A percentile compares a stretch with the other conserved stretches of the same genome.
Evolutionary conservation across 2,888 invertebrate genomes (phyloP).

Genomic region (Perithous albicinctus): DNA sequence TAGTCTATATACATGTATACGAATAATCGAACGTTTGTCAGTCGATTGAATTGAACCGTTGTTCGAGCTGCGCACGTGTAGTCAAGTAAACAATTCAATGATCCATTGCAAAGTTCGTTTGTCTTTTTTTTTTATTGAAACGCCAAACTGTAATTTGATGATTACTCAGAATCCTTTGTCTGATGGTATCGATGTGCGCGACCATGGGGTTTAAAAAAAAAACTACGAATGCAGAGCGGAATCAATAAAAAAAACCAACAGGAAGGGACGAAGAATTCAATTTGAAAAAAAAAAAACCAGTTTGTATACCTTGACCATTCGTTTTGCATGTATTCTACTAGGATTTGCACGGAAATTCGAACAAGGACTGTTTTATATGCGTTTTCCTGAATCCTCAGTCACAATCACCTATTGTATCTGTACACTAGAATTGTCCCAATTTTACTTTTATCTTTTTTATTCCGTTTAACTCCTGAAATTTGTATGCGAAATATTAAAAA

Average conservation of each 20-base stretch:
- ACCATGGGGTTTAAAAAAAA: not conserved
- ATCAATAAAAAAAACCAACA: not conserved
- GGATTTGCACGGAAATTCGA: not conserved
- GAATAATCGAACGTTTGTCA: conserved; percentile 4
- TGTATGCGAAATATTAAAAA: too few relatives aligned
- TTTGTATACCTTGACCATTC: not conserved
- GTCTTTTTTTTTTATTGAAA: not conserved
- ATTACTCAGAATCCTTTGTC: conserved; percentile 3
- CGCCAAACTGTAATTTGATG: not conserved
- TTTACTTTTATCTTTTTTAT: too few relatives aligned
- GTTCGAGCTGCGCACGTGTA: too few relatives aligned
- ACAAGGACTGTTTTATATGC: not conserved
- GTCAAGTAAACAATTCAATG: not conserved
- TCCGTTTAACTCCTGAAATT: too few relatives aligned
- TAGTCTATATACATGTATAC: not conserved
- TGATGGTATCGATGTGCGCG: not conserved
- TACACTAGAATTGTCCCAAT: too few relatives aligned
- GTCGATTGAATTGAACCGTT: not conserved
- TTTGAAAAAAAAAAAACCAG: not conserved
- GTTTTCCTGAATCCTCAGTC: not conserved
- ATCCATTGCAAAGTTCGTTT: not conserved
- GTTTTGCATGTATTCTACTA: not conserved
- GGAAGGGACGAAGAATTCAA: not conserved
- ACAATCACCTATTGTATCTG: not conserved
- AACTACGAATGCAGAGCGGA: not conserved